A percentile compares a stretch with the other conserved stretches of the same genome.
Evolutionary conservation across 64 coral and sea anemone genomes (phyloP).

Genomic region (Stichodactyla helianthus): DNA sequence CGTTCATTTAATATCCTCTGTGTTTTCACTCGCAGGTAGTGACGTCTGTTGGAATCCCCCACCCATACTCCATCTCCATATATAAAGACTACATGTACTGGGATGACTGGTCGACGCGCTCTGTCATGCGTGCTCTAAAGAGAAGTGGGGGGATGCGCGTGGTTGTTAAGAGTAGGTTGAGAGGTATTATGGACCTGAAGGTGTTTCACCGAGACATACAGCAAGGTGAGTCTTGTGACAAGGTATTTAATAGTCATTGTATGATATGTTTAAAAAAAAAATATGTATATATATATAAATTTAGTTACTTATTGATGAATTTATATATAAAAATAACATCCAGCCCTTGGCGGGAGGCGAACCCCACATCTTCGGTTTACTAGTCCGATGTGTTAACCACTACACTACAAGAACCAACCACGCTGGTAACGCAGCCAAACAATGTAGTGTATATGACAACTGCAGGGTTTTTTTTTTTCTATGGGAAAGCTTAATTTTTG

Average conservation of each 20-base stretch:
- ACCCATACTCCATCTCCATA: conserved; percentile 78
- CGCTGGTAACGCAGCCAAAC: too few relatives aligned
- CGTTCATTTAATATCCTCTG: not conserved
- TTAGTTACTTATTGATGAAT: too few relatives aligned
- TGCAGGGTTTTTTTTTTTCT: too few relatives aligned
- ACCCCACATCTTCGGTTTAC: too few relatives aligned
- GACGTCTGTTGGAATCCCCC: conserved; percentile 44
- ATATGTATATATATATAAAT: too few relatives aligned
- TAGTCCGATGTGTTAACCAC: too few relatives aligned
- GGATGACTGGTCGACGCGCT: conserved; percentile 85
- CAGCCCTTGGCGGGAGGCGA: too few relatives aligned
- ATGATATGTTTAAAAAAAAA: too few relatives aligned
- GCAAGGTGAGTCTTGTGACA: conserved; percentile 27
- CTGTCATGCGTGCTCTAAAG: conserved; percentile 75
- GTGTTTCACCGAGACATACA: conserved; percentile 75
- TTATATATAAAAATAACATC: too few relatives aligned
- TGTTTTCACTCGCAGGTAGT: not conserved
- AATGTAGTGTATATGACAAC: too few relatives aligned
- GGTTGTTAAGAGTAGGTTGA: conserved; percentile 44
- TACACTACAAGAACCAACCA: too few relatives aligned
- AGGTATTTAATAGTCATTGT: not conserved
- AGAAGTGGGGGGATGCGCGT: conserved; percentile 46
- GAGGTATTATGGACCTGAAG: conserved; percentile 80
- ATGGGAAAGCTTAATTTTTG: too few relatives aligned
- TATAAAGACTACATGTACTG: conserved; percentile 81